phyloP scores from a whole-genome alignment of 2,113 vertebrate species.

The Chelonoidis abingdonii region DNA sequence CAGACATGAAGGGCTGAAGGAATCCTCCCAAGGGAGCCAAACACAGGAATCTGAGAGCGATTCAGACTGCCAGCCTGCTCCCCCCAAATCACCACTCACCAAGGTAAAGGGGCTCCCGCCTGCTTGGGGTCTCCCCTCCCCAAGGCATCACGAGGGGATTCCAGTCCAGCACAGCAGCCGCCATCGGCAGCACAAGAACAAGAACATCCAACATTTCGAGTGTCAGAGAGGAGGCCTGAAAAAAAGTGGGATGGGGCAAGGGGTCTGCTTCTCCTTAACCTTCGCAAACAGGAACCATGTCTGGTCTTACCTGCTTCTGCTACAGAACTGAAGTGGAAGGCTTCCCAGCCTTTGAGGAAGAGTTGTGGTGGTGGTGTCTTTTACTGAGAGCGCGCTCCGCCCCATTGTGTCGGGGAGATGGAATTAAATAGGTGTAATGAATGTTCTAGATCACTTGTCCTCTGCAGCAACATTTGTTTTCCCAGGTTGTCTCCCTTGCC shows the following conservation, averaged over 20 bases:
- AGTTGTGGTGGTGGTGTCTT: background rate
- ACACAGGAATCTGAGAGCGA: background rate
- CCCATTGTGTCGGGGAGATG: rapidly evolving
- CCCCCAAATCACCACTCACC: background rate
- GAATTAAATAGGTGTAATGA: background rate
- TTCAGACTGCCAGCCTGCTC: background rate
- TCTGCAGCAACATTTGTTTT: background rate
- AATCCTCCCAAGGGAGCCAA: background rate
- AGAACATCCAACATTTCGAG: background rate
- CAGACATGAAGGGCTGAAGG: background rate
- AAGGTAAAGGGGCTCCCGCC: background rate
- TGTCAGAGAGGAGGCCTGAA: background rate
- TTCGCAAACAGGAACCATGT: background rate
- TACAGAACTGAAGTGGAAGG: rapidly evolving
- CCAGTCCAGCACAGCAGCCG: no score
- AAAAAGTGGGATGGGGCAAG: no score
- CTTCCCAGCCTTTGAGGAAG: rapidly evolving
- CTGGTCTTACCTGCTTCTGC: rapidly evolving
- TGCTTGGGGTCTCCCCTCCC: background rate
- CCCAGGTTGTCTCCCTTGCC: background rate
- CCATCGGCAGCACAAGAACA: background rate
- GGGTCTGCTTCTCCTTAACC: rapidly evolving
- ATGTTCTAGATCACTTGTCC: background rate
- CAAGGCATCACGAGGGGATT: no score
- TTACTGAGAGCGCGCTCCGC: rapidly evolving